Evolutionary conservation across 2,797 vertebrate species (phyloP), one percentile per base, ranked within the genome.

Genomic region (Rhabdomys pumilio): DNA sequence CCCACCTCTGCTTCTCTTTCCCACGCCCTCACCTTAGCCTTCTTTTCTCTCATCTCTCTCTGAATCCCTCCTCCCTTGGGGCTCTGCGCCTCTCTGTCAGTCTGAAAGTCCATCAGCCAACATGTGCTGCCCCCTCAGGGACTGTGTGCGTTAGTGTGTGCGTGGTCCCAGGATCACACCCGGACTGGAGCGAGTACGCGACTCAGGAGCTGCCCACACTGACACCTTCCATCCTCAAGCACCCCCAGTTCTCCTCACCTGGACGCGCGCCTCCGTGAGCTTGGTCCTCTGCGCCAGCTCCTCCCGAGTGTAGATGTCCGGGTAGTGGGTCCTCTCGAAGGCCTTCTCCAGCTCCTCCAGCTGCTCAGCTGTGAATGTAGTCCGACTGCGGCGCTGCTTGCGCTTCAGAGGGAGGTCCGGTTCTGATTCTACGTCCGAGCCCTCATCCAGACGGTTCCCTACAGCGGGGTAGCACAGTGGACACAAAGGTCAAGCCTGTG

Each of bases 281-380:
- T 99, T 99, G 97, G 99, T 99, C 98, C 99, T 99, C 99, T 99
- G 99, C 0, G 99, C 99, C 93, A 99, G 99, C 98, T 99, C 99
- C 98, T 99, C 99, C 5, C 99, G 98, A 93, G 99, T 99, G 98
- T 99, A 99, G 98, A 99, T 99, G 98, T 99, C 99, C 0, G 99
- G 99, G 98, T 99, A 99, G 98, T 99, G 99, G 1, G 99, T 99
- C 98, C 99, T 99, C 98, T 99, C 99, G 0, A 99, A 99, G 72
- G 99, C 99, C 95, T 99, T 99, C 98, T 99, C 99, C 98, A 99
- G 99, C 98, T 99, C 99, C 97, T 99, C 99, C 98, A 99, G 99
- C 98, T 99, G 99, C 98, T 99, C 99, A 0, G 99, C 99, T 0
- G 99, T 99, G 99, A 99, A 99, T 5, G 99, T 99, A 97, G 99